A percentile compares a stretch with the other conserved stretches of the same genome.
Conservation (phyloP, 2,888 invertebrate species). For the Oscheius sp. region DNA sequence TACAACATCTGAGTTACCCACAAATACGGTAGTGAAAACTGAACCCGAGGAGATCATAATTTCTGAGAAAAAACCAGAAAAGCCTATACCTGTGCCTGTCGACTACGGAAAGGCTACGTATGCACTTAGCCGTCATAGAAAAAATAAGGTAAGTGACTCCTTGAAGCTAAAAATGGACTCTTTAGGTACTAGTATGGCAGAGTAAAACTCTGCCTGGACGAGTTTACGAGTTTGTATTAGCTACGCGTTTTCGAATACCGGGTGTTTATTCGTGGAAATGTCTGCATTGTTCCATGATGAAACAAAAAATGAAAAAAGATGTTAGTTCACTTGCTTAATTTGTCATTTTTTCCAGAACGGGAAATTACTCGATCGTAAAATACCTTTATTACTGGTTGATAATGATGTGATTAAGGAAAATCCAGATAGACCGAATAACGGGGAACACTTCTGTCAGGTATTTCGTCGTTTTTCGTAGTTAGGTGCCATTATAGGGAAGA, state of each 20-base stretch:
- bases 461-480: not conserved
- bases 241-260: constrained; percentile 25
- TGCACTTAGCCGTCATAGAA: constrained; percentile 26
- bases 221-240: constrained; percentile 30
- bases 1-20: not conserved
- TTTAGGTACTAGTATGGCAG: constrained; percentile 29
- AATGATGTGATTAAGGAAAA: constrained; percentile 30
- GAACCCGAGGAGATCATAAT: too few species aligned
- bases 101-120: constrained; percentile 26
- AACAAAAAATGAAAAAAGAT: constrained; percentile 18
- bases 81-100: not conserved
- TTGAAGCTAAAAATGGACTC: too few species aligned
- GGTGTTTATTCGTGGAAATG: constrained; percentile 30
- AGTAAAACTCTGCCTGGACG: constrained; percentile 15
- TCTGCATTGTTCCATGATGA: constrained; percentile 20
- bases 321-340: not conserved
- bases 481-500: constrained; percentile 25
- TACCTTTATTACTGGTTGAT: constrained; percentile 31
- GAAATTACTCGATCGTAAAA: not conserved
- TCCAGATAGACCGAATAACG: constrained; percentile 30
- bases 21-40: not conserved
- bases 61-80: not conserved
- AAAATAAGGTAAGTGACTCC: constrained; percentile 22
- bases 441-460: constrained; percentile 31
- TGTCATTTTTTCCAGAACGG: not conserved